Percentiles rank a stretch among this genome's conserved stretches.
phyloP scores from a whole-genome alignment of 2,113 vertebrate species.

The Eleginops maclovinus region DNA sequence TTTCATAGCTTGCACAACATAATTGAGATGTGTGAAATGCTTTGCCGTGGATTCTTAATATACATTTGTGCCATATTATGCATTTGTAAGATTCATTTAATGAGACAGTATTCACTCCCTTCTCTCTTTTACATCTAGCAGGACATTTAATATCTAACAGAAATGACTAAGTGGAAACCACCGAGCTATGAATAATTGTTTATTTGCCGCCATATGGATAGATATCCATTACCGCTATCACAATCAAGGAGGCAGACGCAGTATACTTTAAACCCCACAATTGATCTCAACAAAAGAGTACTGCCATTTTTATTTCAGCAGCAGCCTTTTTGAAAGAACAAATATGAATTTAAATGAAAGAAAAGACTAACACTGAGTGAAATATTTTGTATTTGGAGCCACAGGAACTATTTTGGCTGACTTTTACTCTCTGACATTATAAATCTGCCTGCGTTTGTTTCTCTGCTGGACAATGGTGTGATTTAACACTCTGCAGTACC shows the following conservation, averaged over 20 bases:
- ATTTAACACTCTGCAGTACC: constrained; percentile 22
- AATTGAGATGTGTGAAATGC: not conserved
- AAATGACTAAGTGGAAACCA: too few relatives aligned
- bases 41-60: too few relatives aligned
- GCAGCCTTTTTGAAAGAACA: not conserved
- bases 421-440: constrained; percentile 16
- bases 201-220: not conserved
- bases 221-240: too few relatives aligned
- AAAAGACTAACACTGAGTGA: not conserved
- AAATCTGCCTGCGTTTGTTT: constrained; percentile 19
- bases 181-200: too few relatives aligned
- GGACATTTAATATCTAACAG: too few relatives aligned
- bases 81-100: too few relatives aligned
- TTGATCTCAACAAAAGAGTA: too few relatives aligned
- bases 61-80: too few relatives aligned
- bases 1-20: constrained; percentile 3
- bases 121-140: too few relatives aligned
- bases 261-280: not conserved
- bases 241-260: not conserved
- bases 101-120: too few relatives aligned
- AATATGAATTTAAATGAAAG: not conserved
- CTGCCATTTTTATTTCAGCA: too few relatives aligned
- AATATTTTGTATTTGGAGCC: constrained; percentile 26
- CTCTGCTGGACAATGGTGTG: constrained; percentile 37
- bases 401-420: constrained; percentile 25